Evolutionary conservation across 2,797 vertebrate species (phyloP), one percentile per base, ranked within the genome.

Genomic region (Botia almorhae): DNA sequence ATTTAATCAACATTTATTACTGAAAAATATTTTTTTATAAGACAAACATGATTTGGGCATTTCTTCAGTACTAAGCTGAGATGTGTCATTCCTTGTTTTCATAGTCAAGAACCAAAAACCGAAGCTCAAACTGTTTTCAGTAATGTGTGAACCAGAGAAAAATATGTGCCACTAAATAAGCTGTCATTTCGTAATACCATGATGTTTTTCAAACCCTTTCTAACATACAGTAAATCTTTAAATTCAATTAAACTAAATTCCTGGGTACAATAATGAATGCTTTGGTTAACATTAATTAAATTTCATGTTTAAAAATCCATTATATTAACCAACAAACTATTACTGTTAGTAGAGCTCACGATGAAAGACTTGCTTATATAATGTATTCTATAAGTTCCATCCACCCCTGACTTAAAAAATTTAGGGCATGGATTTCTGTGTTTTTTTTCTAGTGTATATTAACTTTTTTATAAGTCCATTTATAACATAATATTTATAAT

Each of bases 281-380:
- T n/a, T 10, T 46, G 51, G 17, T 53, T n/a, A 17, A 11, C 17
- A 53, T n/a, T 53, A n/a, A 16, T 53, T n/a, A 6, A 53, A 53
- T 53, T 53, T n/a, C 51, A 53, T 53, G 51, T 29, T 61, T 61
- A 29, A 13, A 29, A 12, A 61, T 61, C 13, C 58, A 61, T 61
- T 61, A 61, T 2, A 29, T 72, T 17, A 19, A 51, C 46, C 36
- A 4, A 26, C 19, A 58, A 60, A 73, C 14, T 17, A 0, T 60
- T 12, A 73, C 23, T 33, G 43, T 7, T 23, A 73, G 33, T 3
- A 73, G 33, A 33, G 39, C 72, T 74, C 43, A 48, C 39, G 61
- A 7, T 14, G 23, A 74, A 43, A 55, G 50, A 7, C 64, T 48
- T 48, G 64, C n/a, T 76, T 55, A 67, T 67, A 23, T 68, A 69